Evolutionary conservation across 1,140 invertebrate species (phyloP).

Genomic region (Cheumatopsyche charites): DNA sequence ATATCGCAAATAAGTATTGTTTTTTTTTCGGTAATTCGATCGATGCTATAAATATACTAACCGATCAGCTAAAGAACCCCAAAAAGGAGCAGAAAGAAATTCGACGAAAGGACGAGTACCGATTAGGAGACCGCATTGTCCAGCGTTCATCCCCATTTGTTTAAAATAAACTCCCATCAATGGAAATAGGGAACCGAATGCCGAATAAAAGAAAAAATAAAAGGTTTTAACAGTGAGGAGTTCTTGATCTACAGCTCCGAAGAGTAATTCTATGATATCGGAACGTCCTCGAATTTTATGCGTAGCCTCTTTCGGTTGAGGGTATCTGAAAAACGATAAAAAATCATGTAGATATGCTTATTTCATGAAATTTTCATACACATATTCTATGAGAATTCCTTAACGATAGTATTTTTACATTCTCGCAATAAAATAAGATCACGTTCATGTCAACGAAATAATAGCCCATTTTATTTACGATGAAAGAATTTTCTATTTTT

Average conservation of each 20-base stretch:
- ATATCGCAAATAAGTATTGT: not conserved
- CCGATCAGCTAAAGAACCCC: conserved; percentile 93
- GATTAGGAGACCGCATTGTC: conserved; percentile 90
- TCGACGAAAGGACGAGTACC: conserved; percentile 96
- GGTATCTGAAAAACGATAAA: conserved; percentile 62
- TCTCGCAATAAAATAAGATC: not conserved
- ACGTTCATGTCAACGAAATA: too few relatives aligned
- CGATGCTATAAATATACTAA: conserved; percentile 49
- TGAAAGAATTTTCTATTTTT: too few relatives aligned
- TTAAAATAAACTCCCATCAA: conserved; percentile 99
- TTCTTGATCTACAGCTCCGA: conserved; percentile 85
- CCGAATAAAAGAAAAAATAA: conserved; percentile 99
- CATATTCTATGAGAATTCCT: too few relatives aligned
- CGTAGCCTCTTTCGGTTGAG: conserved; percentile 84
- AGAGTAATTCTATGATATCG: conserved; percentile 83
- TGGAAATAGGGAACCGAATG: conserved; percentile 97
- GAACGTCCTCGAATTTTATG: conserved; percentile 85
- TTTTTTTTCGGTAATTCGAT: too few relatives aligned
- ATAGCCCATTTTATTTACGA: too few relatives aligned
- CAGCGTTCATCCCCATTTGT: conserved; percentile 97
- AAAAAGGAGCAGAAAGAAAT: conserved; percentile 96
- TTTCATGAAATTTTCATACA: too few relatives aligned
- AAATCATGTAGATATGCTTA: too few relatives aligned
- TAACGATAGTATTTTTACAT: not conserved
- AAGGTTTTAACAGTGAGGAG: conserved; percentile 93